Conservation (phyloP, 2,888 invertebrate genomes). For the Creontiades dilutus region DNA sequence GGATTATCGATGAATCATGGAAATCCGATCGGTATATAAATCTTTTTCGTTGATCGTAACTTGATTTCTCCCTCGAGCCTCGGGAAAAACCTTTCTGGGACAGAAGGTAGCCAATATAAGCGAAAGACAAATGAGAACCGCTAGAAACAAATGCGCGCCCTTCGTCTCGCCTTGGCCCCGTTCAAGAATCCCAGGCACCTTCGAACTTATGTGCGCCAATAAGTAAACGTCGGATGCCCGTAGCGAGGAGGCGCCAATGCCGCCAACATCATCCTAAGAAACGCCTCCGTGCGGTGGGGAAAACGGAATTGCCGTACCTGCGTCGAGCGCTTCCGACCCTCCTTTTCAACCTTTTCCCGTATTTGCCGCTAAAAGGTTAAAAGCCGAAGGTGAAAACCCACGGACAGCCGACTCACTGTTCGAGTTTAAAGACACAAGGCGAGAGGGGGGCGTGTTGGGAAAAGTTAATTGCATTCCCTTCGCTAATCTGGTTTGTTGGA, state of each 20-base stretch:
- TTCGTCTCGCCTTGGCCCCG: not conserved
- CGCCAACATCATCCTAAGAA: not conserved
- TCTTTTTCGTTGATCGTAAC: not conserved
- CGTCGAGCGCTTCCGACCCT: too few relatives aligned
- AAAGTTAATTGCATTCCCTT: conserved; percentile 67
- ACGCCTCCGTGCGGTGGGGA: not conserved
- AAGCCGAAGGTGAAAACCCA: conserved; percentile 23
- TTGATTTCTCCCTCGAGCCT: not conserved
- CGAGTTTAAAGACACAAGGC: not conserved
- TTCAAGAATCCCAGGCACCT: not conserved
- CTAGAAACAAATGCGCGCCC: conserved; percentile 11
- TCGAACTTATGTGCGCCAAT: conserved; percentile 7
- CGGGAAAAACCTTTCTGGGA: not conserved
- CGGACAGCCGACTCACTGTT: not conserved
- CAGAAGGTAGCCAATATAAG: not conserved
- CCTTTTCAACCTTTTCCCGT: not conserved
- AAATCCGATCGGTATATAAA: too few relatives aligned
- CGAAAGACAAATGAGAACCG: not conserved
- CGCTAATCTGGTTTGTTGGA: conserved; percentile 62
- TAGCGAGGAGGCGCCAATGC: not conserved
- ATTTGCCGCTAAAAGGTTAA: not conserved
- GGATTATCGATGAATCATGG: too few relatives aligned
- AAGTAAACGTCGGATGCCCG: conserved; percentile 8
- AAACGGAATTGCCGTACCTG: not conserved
- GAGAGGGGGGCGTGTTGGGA: conserved; percentile 7